A percentile compares a stretch with the other conserved stretches of the same genome.
Conservation (phyloP, 2,113 vertebrate species). For the Lophotis ruficrista region DNA sequence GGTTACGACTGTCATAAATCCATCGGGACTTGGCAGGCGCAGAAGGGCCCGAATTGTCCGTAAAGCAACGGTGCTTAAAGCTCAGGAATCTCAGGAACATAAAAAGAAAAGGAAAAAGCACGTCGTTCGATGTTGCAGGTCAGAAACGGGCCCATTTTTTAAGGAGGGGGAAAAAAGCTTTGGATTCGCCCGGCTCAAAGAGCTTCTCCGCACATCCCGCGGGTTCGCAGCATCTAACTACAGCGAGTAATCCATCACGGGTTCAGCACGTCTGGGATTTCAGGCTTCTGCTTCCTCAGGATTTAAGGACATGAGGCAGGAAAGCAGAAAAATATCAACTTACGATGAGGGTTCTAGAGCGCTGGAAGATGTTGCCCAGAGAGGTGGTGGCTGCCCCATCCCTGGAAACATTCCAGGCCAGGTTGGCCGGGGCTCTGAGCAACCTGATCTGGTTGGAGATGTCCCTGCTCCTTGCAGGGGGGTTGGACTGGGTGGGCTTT, state of each 20-base stretch:
- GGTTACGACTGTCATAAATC: slow-evolving; percentile 16
- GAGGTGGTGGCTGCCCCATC: no score
- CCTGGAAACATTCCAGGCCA: no score
- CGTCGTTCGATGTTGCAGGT: neutral
- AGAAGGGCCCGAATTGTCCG: slow-evolving; percentile 3
- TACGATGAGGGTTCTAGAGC: no score
- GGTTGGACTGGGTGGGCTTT: no score
- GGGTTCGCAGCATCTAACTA: neutral
- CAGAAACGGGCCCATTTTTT: slow-evolving; percentile 10
- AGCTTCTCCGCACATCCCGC: neutral
- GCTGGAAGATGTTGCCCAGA: no score
- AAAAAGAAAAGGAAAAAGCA: slow-evolving; percentile 44
- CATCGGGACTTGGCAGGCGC: neutral
- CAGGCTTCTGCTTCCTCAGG: neutral
- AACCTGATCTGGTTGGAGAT: no score
- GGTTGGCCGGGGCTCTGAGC: no score
- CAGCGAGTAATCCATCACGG: neutral
- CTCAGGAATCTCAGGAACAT: neutral
- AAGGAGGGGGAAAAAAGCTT: neutral
- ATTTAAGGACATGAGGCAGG: neutral
- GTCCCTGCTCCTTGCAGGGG: no score
- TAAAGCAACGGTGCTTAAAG: slow-evolving; percentile 8
- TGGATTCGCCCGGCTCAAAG: neutral
- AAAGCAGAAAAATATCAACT: neutral
- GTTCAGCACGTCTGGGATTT: neutral